Evolutionary conservation across 2,113 vertebrate genomes (phyloP).

Genomic region (Boleophthalmus pectinirostris): DNA sequence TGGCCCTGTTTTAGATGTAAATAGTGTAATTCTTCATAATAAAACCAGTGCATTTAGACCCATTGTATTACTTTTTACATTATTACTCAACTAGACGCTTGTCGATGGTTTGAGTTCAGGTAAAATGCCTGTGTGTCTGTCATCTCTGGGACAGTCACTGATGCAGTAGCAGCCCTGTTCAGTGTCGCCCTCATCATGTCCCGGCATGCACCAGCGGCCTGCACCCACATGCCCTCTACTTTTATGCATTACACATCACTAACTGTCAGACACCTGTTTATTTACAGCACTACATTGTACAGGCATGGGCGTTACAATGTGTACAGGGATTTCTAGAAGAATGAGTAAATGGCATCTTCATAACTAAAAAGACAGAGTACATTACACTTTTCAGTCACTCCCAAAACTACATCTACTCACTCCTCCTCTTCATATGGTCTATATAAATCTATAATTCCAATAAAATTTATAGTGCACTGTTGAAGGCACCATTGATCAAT

Average conservation of each 20-base stretch:
- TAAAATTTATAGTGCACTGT: too few species aligned
- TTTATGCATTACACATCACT: conserved; percentile 17
- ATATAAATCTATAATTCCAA: too few species aligned
- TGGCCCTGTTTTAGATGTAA: neutral
- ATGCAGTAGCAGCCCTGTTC: conserved; percentile 40
- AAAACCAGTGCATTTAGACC: too few species aligned
- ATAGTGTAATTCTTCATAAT: neutral
- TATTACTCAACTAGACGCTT: neutral
- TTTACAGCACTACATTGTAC: conserved; percentile 1
- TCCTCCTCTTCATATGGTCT: too few species aligned
- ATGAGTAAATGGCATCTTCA: too few species aligned
- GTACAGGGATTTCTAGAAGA: neutral
- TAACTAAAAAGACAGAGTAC: too few species aligned
- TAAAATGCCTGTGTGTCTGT: conserved; percentile 8
- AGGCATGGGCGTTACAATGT: neutral
- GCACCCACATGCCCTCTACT: conserved; percentile 27
- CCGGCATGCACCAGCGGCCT: conserved; percentile 39
- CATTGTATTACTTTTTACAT: neutral
- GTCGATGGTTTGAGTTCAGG: conserved; percentile 6
- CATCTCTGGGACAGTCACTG: conserved; percentile 34
- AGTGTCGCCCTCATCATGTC: conserved; percentile 43
- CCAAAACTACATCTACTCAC: too few species aligned
- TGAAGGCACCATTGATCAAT: too few species aligned
- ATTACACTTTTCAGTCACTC: too few species aligned
- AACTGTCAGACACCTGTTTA: conserved; percentile 32